These are phyloP conservation scores for Phyllotis vaccarum DNA, from an alignment of 2,797 vertebrate genomes.

Conservation along the genomic window DNA sequence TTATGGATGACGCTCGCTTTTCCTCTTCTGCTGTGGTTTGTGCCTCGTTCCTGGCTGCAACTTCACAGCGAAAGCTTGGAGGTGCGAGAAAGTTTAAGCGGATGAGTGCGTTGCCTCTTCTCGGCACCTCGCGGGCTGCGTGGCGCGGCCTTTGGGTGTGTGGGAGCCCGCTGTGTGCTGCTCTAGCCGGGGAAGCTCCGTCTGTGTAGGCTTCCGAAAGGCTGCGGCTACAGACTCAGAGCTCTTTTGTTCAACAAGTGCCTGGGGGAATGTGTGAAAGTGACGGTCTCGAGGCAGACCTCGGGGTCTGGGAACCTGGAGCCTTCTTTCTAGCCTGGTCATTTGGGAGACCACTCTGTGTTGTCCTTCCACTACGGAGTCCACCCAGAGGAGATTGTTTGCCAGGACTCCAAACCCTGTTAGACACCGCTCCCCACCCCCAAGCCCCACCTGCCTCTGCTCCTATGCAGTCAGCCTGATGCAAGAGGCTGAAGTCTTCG, in stretches of 20 bases:
- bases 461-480: not conserved
- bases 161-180: not conserved
- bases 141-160: not conserved
- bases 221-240: not conserved
- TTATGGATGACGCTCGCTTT: not conserved
- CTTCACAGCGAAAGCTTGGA: constrained; percentile 51
- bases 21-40: not conserved
- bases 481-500: not conserved
- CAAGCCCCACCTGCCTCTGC: fast-evolving
- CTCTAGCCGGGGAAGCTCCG: not conserved
- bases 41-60: constrained; percentile 6
- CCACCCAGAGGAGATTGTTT: not conserved
- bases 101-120: not conserved
- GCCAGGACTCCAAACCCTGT: not conserved
- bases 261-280: not conserved
- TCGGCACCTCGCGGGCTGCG: not conserved
- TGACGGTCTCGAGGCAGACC: not conserved
- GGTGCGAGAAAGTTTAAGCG: constrained; percentile 77
- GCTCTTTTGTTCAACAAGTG: constrained; percentile 75
- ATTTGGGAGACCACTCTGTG: not conserved
- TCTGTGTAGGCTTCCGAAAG: not conserved
- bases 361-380: not conserved
- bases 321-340: not conserved
- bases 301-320: not conserved
- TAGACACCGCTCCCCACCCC: not conserved